phyloP scores from a whole-genome alignment of 2,797 vertebrate species.

The Epinephelus coioides region DNA sequence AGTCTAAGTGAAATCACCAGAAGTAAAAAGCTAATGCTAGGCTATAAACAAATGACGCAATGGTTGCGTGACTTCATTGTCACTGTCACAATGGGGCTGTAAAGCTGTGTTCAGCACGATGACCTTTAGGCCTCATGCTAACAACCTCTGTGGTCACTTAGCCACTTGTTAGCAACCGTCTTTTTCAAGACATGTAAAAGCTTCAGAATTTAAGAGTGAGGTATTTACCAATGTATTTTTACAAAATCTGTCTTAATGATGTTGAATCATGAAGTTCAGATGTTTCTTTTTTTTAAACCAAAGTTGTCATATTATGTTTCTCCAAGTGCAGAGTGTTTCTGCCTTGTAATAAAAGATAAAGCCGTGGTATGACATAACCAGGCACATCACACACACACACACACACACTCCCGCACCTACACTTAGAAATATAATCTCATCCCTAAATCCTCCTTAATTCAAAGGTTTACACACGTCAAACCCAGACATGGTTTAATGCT shows the following conservation, averaged over 20 bases:
- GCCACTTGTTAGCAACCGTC: no score
- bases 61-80: no score
- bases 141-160: no score
- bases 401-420: slow-evolving; percentile 10
- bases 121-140: no score
- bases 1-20: no score
- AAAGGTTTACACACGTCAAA: slow-evolving; percentile 37
- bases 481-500: slow-evolving; percentile 47
- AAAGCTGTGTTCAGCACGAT: no score
- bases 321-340: background rate
- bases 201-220: no score
- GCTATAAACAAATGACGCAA: no score
- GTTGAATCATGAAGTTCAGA: background rate
- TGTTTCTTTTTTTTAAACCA: background rate
- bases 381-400: slow-evolving; percentile 14
- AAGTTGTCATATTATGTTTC: background rate
- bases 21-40: no score
- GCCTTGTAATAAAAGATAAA: background rate
- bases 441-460: slow-evolving; percentile 47
- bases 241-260: background rate
- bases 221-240: no score
- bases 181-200: no score
- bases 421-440: slow-evolving; percentile 20
- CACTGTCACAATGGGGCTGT: no score
- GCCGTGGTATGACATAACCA: slow-evolving; percentile 9